Evolutionary conservation across 2,113 vertebrate genomes (phyloP), one percentile per base, ranked within the genome.

Genomic region (Nothocercus nigrocapillus): DNA sequence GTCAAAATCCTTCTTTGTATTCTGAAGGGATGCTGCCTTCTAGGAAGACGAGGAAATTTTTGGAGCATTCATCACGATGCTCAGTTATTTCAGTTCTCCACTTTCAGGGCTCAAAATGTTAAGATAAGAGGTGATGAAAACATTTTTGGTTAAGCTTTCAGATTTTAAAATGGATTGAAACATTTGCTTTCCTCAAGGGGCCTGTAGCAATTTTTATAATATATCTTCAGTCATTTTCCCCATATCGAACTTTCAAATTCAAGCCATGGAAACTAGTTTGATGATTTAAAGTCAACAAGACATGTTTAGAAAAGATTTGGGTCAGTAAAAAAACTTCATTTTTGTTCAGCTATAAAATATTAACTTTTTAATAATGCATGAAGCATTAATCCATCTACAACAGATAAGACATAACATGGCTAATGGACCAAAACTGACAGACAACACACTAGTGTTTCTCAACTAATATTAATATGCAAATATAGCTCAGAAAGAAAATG

Each of bases 381-480:
- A 82, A 68, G 1, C 44, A 77, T 77, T 88, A 80, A 66, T 88
- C 45, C 74, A 40, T 54, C 34, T 92, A 73, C 38, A 82, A 72
- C 9, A 91, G 10, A 95, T 68, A 70, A 87, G 47, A 14, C 34
- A 79, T 76, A 82, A 89, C 42, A 72, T 18, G 11, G 38, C 8
- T 91, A 90, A 91, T 91, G 36, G 63, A 91, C 75, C 54, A 74
- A 90, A 96, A 68, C 38, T 90, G 86, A 64, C 47, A 87, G 44
- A n/a, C 78, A 94, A 19, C 66, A 87, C 20, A 68, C 58, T 66
- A 76, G 9, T 69, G 69, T 85, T 93, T 87, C 38, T 68, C 61
- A 78, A 28, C 1, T 17, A 75, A 22, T 21, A 76, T 61, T 86
- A 84, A 85, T 79, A 84, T 68, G 66, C 14, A 89, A 91, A 93